Conservation (phyloP, 2,113 vertebrate genomes). For the Arenaria interpres region DNA sequence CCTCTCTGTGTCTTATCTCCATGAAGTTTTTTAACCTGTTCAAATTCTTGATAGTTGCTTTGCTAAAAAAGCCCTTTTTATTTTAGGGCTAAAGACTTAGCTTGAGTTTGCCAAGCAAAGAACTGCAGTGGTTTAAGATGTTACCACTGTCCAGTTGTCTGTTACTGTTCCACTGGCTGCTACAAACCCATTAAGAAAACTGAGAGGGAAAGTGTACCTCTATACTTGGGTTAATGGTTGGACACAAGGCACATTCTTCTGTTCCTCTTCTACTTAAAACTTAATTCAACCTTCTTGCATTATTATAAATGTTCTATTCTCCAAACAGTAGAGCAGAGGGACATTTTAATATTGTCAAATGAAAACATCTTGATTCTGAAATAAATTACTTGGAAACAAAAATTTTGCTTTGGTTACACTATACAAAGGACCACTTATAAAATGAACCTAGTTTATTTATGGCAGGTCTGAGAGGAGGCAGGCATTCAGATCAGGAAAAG, state of each 20-base stretch:
- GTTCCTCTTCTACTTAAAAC: background rate
- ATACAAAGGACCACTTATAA: background rate
- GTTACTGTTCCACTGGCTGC: background rate
- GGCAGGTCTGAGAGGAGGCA: background rate
- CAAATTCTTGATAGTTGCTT: background rate
- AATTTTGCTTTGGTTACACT: background rate
- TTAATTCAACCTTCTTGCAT: background rate
- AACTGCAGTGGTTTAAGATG: background rate
- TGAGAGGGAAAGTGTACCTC: background rate
- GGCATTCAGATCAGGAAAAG: background rate
- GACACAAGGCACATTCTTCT: background rate
- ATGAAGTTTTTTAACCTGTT: background rate
- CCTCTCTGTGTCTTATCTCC: fast-evolving
- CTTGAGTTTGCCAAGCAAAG: background rate
- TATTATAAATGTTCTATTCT: background rate
- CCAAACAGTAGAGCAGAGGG: background rate
- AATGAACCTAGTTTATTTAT: background rate
- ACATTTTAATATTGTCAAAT: background rate
- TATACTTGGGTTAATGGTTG: fast-evolving
- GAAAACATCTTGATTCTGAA: background rate
- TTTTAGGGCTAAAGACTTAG: background rate
- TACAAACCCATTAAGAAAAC: background rate
- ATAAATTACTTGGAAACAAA: background rate
- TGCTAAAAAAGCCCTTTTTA: background rate
- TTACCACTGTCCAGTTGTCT: background rate